Evolutionary conservation across 2,797 vertebrate genomes (phyloP), one percentile per base, ranked within the genome.

Genomic region (Pseudochirops corinnae): DNA sequence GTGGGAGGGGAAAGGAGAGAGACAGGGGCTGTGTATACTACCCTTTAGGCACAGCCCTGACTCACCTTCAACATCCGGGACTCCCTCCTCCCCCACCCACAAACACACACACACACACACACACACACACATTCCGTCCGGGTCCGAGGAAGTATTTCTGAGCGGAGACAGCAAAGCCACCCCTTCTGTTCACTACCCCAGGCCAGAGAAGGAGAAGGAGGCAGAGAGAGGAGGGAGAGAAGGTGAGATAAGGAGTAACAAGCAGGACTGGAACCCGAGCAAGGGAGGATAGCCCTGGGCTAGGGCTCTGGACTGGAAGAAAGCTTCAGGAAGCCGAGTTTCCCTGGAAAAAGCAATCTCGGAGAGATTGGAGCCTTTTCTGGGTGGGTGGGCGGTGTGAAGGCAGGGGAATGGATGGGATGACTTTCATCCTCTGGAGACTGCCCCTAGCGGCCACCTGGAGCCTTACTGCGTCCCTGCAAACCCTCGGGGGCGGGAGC

Each of bases 111-210:
- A 67, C 62, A n/a, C 31, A 67, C 60, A 67, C 60, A n/a, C 67
- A 74, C 62, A 18, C 33, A 18, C 33, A 39, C 33, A 39, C 9
- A 46, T 4, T 46, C 74, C 39, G 74, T 46, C 74, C 24, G 39
- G 74, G 74, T 82, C 74, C 74, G 74, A 82, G 74, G 74, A 82
- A 82, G 21, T 82, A 82, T 46, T 97, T 96, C 94, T 94, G 91
- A 91, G 62, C 92, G 95, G 92, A 96, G 74, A 4, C 14, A 93
- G 95, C 95, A 53, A 53, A 90, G 92, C 28, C 56, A 95, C 94
- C 96, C 21, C 21, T 87, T 87, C 21, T 50, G 24, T 46, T 87
- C 74, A 11, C 24, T 87, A 26, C 21, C 74, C 39, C 74, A 87
- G 31, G 28, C 60, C 92, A 93, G 28, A 93, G 91, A 87, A 31